Conservation (phyloP, 2,797 vertebrate species). For the Allobates femoralis region DNA sequence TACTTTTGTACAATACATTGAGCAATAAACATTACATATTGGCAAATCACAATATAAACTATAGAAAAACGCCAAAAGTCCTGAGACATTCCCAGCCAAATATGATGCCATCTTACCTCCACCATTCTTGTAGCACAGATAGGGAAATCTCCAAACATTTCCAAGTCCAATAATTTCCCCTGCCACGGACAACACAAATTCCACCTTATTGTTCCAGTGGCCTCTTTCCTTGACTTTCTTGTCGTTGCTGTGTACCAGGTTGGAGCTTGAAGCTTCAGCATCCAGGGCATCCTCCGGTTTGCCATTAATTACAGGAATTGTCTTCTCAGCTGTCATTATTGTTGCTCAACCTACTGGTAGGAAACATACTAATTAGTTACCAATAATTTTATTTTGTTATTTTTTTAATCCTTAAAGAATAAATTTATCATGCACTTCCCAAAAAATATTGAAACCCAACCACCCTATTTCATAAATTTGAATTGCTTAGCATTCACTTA, state of each 20-base stretch:
- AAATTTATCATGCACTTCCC: not conserved
- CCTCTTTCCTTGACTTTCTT: slow-evolving; percentile 92
- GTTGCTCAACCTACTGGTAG: slow-evolving; percentile 61
- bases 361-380: not conserved
- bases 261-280: slow-evolving; percentile 83
- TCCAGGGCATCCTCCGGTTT: slow-evolving; percentile 91
- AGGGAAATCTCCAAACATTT: slow-evolving; percentile 98
- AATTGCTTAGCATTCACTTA: not conserved
- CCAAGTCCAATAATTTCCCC: slow-evolving; percentile 98
- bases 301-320: slow-evolving; percentile 91
- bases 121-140: slow-evolving; percentile 99
- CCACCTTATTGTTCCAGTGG: slow-evolving; percentile 98
- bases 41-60: not conserved
- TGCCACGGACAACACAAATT: slow-evolving; percentile 96
- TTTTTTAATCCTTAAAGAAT: not conserved
- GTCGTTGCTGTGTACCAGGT: slow-evolving; percentile 80
- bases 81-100: slow-evolving; percentile 5
- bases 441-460: not conserved
- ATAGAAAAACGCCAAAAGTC: not conserved
- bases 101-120: slow-evolving; percentile 83
- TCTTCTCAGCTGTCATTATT: slow-evolving; percentile 98
- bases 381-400: not conserved
- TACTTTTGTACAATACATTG: not conserved
- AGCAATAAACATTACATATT: not conserved
- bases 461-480: not conserved